Evolutionary conservation across 2,113 vertebrate genomes (phyloP).

Genomic region (Leuciscus idus): DNA sequence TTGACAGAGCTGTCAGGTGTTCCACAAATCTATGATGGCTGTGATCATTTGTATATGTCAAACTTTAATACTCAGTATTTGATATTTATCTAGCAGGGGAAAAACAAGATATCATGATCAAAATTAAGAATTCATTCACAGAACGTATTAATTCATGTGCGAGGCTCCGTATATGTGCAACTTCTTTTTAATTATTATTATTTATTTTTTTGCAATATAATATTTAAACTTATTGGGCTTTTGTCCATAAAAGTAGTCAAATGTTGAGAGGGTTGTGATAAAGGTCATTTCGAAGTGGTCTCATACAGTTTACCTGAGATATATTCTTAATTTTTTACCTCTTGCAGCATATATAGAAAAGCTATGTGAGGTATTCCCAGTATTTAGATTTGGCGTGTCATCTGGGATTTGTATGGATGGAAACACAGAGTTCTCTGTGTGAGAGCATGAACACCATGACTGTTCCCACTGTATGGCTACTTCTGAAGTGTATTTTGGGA

Average conservation of each 20-base stretch:
- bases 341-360: conserved; percentile 32
- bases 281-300: neutral
- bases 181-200: neutral
- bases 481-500: conserved; percentile 70
- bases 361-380: conserved; percentile 17
- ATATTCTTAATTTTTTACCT: neutral
- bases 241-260: neutral
- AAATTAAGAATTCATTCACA: neutral
- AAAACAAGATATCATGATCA: neutral
- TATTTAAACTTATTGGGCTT: conserved; percentile 24
- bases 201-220: neutral
- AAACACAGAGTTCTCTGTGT: conserved; percentile 73
- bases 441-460: conserved; percentile 68
- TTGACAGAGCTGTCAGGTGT: too few species aligned
- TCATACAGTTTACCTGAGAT: neutral
- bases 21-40: too few species aligned
- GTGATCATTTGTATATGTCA: too few species aligned
- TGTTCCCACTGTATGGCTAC: conserved; percentile 69
- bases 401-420: conserved; percentile 13
- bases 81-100: neutral
- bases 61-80: neutral
- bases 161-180: neutral
- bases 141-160: neutral
- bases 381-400: conserved; percentile 31
- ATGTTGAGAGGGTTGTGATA: neutral